Percentiles rank a stretch among this genome's conserved stretches.
Conservation (phyloP, 2,113 vertebrate species). For the Macaca mulatta region DNA sequence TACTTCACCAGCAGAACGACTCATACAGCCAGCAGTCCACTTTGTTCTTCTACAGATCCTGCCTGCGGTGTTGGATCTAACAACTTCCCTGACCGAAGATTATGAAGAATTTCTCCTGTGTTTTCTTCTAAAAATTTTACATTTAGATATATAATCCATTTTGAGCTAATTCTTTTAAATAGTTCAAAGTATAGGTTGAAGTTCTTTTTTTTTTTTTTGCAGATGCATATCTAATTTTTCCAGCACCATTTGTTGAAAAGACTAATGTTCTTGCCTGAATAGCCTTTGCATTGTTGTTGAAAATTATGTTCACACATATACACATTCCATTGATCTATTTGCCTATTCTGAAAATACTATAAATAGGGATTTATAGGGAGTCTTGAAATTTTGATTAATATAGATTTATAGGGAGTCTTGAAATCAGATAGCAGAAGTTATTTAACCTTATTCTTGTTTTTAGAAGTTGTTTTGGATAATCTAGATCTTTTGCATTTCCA, state of each 20-base stretch:
- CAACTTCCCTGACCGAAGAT: neutral
- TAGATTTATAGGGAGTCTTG: constrained; percentile 14
- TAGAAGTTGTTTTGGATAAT: neutral
- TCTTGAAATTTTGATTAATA: neutral
- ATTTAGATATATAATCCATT: neutral
- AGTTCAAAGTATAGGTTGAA: neutral
- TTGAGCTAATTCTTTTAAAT: neutral
- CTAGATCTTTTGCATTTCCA: neutral
- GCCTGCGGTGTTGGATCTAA: neutral
- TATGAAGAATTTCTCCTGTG: neutral
- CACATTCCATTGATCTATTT: neutral
- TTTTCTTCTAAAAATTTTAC: neutral
- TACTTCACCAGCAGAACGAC: neutral
- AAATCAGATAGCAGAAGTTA: neutral
- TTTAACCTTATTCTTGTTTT: neutral
- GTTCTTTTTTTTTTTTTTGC: neutral
- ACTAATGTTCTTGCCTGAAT: neutral
- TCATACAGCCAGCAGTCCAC: neutral
- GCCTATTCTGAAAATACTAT: neutral
- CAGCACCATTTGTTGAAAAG: neutral
- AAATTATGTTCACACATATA: neutral
- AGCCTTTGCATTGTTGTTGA: neutral
- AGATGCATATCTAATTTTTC: neutral
- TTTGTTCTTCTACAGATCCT: neutral
- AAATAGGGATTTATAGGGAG: neutral